Evolutionary conservation across 2,797 vertebrate genomes (phyloP), one percentile per base, ranked within the genome.

Genomic region (Lithobates pipiens): DNA sequence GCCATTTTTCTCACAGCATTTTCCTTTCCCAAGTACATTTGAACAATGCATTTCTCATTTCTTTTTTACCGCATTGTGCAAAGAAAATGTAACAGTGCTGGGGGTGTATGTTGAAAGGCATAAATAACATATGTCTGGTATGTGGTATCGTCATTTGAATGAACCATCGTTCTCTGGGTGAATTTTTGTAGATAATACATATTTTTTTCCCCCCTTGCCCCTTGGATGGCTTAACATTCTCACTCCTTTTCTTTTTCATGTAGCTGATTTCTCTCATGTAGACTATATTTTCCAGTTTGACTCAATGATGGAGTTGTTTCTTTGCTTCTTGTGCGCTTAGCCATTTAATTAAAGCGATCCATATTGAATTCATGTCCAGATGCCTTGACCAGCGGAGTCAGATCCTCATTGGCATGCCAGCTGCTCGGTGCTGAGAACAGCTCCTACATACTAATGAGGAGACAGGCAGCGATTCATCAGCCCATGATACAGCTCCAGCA

Each of bases 321-420:
- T 94, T 91, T 93, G 94, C 90, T 85, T 93, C 93, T 93, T 93
- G 93, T 93, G 93, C 85, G 91, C 93, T 93, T 94, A 93, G 93
- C 94, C 93, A 91, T 95, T 94, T 95, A 94, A 95, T 94, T 93
- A 95, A 94, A 95, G 93, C 94, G 92, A 94, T 93, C 93, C 94
- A 95, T 95, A 95, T 93, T 94, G 94, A 95, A 95, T 95, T 95
- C 94, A 92, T 92, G 94, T 94, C 94, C 93, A 93, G 93, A 94
- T 93, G 94, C 93, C 94, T 95, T 95, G 95, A 94, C 95, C 93
- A 91, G 93, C 91, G 67, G 92, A 93, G 93, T 92, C 92, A 92
- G 93, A 92, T 91, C 93, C 93, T 94, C 94, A 94, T 93, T 94
- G 94, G 93, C 93, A 94, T 94, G 94, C 93, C 95, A 95, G 94